phyloP scores from a whole-genome alignment of 2,888 invertebrate genomes.

The Quadroppia sp. region DNA sequence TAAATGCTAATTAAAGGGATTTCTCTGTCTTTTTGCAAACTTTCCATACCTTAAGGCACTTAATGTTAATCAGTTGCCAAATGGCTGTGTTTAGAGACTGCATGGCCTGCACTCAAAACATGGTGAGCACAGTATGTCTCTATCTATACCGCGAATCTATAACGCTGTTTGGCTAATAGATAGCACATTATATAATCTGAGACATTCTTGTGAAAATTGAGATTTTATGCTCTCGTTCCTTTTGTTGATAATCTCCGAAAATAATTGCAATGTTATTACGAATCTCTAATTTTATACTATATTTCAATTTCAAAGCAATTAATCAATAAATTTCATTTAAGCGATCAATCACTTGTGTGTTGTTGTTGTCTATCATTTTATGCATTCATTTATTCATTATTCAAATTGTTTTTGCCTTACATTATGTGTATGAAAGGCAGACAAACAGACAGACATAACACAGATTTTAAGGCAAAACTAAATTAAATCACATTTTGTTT shows the following conservation, averaged over 20 bases:
- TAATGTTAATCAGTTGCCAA: constrained; percentile 25
- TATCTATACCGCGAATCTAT: background rate
- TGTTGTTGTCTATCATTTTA: background rate
- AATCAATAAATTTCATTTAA: constrained; percentile 26
- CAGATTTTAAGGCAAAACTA: background rate
- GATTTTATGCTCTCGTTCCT: too few relatives aligned
- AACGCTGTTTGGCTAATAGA: background rate
- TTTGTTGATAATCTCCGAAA: background rate
- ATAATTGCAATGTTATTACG: background rate
- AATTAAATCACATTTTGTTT: background rate
- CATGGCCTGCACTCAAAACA: background rate
- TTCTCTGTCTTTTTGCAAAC: constrained; percentile 11
- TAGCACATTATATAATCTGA: background rate
- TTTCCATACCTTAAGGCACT: background rate
- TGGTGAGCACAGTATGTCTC: background rate
- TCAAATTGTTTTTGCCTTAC: constrained; percentile 6
- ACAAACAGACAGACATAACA: constrained; percentile 12
- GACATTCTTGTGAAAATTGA: background rate
- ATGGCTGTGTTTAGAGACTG: background rate
- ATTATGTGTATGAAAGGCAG: background rate
- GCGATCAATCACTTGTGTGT: constrained; percentile 13
- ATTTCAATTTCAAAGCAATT: background rate
- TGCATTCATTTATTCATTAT: constrained; percentile 29
- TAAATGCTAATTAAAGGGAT: constrained; percentile 11
- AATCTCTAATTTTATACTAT: background rate